A percentile compares a stretch with the other conserved stretches of the same genome.
Evolutionary conservation across 2,797 vertebrate species (phyloP).

Genomic region (Acipenser oxyrinchus): DNA sequence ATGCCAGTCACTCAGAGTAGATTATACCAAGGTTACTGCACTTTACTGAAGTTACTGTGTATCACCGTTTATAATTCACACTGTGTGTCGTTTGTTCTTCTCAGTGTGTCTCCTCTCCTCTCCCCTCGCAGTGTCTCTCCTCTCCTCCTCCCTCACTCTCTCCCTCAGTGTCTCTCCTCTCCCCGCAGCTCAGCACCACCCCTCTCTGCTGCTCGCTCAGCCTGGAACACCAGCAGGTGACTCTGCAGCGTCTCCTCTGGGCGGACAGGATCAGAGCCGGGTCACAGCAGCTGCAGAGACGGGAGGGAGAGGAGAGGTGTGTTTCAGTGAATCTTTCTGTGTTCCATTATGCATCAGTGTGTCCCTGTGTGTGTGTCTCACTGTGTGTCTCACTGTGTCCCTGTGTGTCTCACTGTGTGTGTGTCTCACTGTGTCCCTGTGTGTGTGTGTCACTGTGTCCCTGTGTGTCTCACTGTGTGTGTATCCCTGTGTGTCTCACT

Average conservation of each 20-base stretch:
- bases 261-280: slow-evolving; percentile 55
- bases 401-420: not conserved
- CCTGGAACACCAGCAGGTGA: slow-evolving; percentile 73
- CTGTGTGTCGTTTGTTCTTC: not conserved
- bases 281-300: slow-evolving; percentile 54
- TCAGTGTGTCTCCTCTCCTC: not conserved
- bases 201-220: slow-evolving; percentile 48
- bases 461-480: no score
- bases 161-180: no score
- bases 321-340: not conserved
- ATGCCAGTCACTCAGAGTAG: no score
- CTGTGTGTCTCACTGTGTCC: not conserved
- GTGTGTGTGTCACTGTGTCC: not conserved
- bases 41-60: no score
- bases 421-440: not conserved
- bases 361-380: not conserved
- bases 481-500: no score
- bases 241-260: slow-evolving; percentile 64
- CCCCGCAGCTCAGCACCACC: not conserved
- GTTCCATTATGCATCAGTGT: not conserved
- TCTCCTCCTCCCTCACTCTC: no score
- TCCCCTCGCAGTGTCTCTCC: not conserved
- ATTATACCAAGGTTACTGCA: no score
- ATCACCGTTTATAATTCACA: no score
- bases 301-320: not conserved